phyloP scores from a whole-genome alignment of 2,797 vertebrate species.

The Jordanella pulchra region DNA sequence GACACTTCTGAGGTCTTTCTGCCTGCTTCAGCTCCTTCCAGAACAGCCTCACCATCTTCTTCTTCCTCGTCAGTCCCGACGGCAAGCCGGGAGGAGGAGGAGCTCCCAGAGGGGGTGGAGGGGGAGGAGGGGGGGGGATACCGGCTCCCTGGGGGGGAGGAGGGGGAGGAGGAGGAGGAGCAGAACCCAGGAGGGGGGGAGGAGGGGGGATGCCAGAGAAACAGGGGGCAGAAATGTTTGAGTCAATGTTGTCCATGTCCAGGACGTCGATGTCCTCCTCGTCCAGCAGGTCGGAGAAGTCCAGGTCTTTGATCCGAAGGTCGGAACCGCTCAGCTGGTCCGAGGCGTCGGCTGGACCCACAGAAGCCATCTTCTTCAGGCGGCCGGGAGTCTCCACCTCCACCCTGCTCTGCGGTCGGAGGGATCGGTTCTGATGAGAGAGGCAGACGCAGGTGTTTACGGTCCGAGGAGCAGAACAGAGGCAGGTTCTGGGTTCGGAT shows the following conservation, averaged over 20 bases:
- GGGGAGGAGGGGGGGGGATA: conserved; percentile 27
- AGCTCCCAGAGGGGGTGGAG: conserved; percentile 18
- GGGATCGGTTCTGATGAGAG: conserved; percentile 46
- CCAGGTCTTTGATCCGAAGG: conserved; percentile 91
- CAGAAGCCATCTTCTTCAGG: conserved; percentile 79
- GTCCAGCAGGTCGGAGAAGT: conserved; percentile 94
- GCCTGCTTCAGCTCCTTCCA: conserved; percentile 92
- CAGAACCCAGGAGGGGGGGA: conserved; percentile 44
- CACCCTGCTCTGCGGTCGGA: conserved; percentile 80
- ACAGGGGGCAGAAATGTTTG: conserved; percentile 29
- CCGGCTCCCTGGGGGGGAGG: conserved; percentile 37
- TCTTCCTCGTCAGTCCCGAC: conserved; percentile 76
- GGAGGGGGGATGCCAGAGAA: conserved; percentile 42
- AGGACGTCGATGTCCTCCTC: conserved; percentile 92
- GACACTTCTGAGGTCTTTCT: conserved; percentile 71
- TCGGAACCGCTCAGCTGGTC: conserved; percentile 74
- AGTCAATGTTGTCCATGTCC: conserved; percentile 76
- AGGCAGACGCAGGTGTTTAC: not conserved
- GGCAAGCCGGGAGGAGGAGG: conserved; percentile 5
- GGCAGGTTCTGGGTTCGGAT: too few relatives aligned
- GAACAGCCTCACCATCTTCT: conserved; percentile 94
- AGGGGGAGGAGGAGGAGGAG: conserved; percentile 49
- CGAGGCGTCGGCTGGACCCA: conserved; percentile 72
- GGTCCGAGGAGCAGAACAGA: too few relatives aligned
- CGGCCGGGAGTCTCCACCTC: conserved; percentile 80